Evolutionary conservation across 2,113 vertebrate genomes (phyloP).

Genomic region (human): DNA sequence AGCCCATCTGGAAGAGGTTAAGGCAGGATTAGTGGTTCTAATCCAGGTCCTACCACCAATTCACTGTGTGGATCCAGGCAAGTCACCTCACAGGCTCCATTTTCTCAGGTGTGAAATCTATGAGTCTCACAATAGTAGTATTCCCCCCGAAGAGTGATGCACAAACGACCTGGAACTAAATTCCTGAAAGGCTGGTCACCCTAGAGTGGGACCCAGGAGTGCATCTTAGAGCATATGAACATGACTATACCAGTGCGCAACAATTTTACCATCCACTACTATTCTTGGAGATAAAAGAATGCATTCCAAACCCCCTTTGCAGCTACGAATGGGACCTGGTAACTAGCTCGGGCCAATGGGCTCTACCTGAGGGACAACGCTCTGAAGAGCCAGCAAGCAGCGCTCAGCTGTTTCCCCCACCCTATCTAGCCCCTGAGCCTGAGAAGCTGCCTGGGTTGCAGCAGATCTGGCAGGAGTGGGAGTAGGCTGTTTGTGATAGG

Average conservation of each 20-base stretch:
- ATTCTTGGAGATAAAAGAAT: neutral
- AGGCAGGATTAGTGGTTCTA: neutral
- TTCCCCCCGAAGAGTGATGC: neutral
- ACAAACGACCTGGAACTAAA: neutral
- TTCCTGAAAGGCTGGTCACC: neutral
- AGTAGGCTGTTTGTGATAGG: neutral
- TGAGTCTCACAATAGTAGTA: neutral
- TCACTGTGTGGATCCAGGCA: neutral
- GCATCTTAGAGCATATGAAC: too few species aligned
- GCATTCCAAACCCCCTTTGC: neutral
- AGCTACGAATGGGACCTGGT: rapidly evolving
- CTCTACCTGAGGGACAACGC: neutral
- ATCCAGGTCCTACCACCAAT: neutral
- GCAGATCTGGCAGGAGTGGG: neutral
- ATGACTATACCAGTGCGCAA: neutral
- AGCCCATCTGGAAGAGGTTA: neutral
- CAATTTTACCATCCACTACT: neutral
- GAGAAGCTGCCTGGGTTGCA: neutral
- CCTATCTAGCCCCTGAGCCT: neutral
- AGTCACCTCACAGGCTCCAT: neutral
- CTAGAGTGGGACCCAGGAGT: neutral
- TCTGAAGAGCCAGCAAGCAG: neutral
- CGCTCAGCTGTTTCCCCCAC: neutral
- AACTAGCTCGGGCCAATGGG: neutral
- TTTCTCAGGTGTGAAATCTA: neutral